A percentile compares a stretch with the other conserved stretches of the same genome.
These are phyloP conservation scores for Panonychus citri DNA, from an alignment of 1,140 invertebrate genomes.

Conservation along the genomic window DNA sequence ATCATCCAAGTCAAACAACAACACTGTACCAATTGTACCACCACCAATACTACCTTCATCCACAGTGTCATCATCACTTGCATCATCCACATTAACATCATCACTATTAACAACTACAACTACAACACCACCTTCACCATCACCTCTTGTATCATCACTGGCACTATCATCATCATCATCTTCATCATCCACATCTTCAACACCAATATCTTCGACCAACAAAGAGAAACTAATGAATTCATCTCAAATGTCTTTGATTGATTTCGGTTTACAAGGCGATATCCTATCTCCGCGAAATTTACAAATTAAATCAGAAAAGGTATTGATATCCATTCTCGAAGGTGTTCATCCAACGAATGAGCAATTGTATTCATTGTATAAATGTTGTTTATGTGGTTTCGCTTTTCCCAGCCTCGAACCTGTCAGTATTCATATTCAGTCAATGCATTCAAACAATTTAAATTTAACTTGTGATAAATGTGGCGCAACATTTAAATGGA, in stretches of 20 bases:
- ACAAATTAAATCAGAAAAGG: constrained; percentile 21
- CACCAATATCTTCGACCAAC: too few species aligned
- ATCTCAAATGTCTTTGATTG: background rate
- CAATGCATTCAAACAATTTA: constrained; percentile 20
- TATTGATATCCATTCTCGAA: constrained; percentile 24
- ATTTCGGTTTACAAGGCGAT: constrained; percentile 5
- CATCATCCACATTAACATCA: background rate
- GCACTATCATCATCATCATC: background rate
- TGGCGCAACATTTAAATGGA: constrained; percentile 16
- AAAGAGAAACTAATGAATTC: too few species aligned
- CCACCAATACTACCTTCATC: background rate
- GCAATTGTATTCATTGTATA: constrained; percentile 23
- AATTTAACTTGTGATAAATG: constrained; percentile 17
- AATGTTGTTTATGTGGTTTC: constrained; percentile 26
- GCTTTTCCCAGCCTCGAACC: constrained; percentile 20
- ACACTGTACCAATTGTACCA: background rate
- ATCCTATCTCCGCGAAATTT: constrained; percentile 2
- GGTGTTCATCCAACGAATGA: constrained; percentile 22
- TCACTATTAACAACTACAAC: constrained; percentile 2
- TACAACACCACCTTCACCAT: too few species aligned
- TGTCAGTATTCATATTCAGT: constrained; percentile 20
- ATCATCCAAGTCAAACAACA: background rate
- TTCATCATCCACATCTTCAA: constrained; percentile 1
- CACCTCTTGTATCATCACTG: too few species aligned
- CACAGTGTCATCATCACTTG: too few species aligned